Evolutionary conservation across 2,888 invertebrate genomes (phyloP).

Genomic region (Agriopis marginaria): DNA sequence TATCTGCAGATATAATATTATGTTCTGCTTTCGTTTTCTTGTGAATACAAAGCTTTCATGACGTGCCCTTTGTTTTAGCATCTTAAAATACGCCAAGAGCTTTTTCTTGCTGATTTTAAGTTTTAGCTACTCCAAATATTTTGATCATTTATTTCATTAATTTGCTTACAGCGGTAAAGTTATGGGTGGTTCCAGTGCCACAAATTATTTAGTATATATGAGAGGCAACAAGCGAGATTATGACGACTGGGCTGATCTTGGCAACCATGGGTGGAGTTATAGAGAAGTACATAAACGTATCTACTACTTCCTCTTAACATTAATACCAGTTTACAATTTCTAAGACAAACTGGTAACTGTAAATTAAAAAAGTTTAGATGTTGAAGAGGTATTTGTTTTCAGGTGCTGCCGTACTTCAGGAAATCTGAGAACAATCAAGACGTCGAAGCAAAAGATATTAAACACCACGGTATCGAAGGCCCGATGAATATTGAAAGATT

Average conservation of each 20-base stretch:
- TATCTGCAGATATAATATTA: no score
- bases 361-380: no score
- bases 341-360: no score
- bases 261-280: conserved; percentile 88
- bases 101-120: no score
- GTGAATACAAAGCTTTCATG: no score
- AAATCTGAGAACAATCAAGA: conserved; percentile 88
- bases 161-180: conserved; percentile 84
- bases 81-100: no score
- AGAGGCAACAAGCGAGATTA: conserved; percentile 88
- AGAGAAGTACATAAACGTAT: conserved; percentile 67
- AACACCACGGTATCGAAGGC: conserved; percentile 86
- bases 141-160: background rate
- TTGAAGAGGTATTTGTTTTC: conserved; percentile 41
- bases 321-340: no score
- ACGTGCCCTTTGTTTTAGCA: no score
- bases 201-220: conserved; percentile 89
- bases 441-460: conserved; percentile 72
- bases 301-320: no score
- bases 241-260: conserved; percentile 88
- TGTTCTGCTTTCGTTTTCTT: no score
- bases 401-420: conserved; percentile 89
- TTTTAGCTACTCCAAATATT: background rate
- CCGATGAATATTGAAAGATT: conserved; percentile 87
- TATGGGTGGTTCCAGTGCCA: conserved; percentile 89